A percentile compares a stretch with the other conserved stretches of the same genome.
These are phyloP conservation scores for Struthidea cinerea DNA, from an alignment of 2,113 vertebrate genomes.

Conservation along the genomic window DNA sequence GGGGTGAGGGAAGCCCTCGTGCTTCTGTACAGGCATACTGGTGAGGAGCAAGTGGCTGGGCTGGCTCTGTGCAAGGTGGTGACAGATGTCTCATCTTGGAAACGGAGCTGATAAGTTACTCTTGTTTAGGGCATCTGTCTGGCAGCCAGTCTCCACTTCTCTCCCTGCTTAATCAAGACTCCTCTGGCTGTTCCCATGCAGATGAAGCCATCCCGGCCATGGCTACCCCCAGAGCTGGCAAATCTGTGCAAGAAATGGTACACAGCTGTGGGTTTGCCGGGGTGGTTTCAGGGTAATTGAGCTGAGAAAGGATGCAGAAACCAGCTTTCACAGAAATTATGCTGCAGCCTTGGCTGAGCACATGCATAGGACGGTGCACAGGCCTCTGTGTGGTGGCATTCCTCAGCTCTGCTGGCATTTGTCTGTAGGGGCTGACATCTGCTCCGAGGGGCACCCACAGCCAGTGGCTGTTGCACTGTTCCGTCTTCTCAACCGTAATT, in stretches of 20 bases:
- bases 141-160: slow-evolving; percentile 38
- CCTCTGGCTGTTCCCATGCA: neutral
- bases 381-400: neutral
- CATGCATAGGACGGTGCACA: fast-evolving
- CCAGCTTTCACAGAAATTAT: neutral
- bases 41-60: neutral
- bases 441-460: neutral
- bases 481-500: neutral
- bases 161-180: slow-evolving; percentile 1
- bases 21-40: neutral
- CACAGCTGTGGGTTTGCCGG: neutral
- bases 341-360: fast-evolving
- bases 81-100: slow-evolving; percentile 29
- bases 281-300: neutral
- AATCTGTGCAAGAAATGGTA: neutral
- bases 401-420: neutral
- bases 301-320: neutral
- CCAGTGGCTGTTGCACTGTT: neutral
- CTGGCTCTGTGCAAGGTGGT: neutral
- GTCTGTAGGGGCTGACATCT: neutral
- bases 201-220: neutral
- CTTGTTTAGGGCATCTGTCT: slow-evolving; percentile 38
- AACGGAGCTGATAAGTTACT: slow-evolving; percentile 32
- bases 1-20: neutral
- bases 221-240: neutral